Evolutionary conservation across 2,113 vertebrate genomes (phyloP), one percentile per base, ranked within the genome.

Genomic region (Corythoichthys haematopterus): DNA sequence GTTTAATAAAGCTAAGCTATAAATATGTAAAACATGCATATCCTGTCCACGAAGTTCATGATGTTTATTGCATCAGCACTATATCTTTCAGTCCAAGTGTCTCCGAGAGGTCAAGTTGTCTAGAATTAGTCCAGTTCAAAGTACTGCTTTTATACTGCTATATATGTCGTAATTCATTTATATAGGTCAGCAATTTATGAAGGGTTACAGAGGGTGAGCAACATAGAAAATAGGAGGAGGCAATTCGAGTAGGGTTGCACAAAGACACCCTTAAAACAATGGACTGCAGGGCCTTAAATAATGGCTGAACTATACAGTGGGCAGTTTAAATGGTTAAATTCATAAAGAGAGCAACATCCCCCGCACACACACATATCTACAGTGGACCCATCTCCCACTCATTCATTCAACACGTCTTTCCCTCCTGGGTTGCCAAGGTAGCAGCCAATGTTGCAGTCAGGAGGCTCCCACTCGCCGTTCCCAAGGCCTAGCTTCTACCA

Each of bases 361-460:
- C 85, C 84, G 69, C 84, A 76, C 72, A 71, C 80, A 84, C 57
- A 84, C 46, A 62, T 69, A 85, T 83, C 75, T 75, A 85, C 81
- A 81, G 82, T 87, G 85, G 80, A 81, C 83, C 77, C 79, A 71
- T 81, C 88, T 87, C 87, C 86, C 85, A 84, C 87, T 89, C 89
- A 84, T 86, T 89, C 88, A 88, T 87, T 88, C 85, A 86, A 84
- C 78, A 80, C 85, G 85, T 86, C 81, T 87, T 80, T 87, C 72
- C 78, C 80, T 90, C 86, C 80, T 86, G 82, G 80, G 87, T 88
- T 89, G 85, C 85, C 87, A 90, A 85, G 86, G 85, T 87, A 87
- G 86, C 85, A 85, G 88, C 86, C 88, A 88, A 88, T 86, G 89
- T 90, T 85, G 86, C 84, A 91, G 85, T 84, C 84, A 83, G 87